A percentile compares a stretch with the other conserved stretches of the same genome.
These are phyloP conservation scores for Lasioglossum morio DNA, from an alignment of 2,888 invertebrate genomes.

Conservation along the genomic window DNA sequence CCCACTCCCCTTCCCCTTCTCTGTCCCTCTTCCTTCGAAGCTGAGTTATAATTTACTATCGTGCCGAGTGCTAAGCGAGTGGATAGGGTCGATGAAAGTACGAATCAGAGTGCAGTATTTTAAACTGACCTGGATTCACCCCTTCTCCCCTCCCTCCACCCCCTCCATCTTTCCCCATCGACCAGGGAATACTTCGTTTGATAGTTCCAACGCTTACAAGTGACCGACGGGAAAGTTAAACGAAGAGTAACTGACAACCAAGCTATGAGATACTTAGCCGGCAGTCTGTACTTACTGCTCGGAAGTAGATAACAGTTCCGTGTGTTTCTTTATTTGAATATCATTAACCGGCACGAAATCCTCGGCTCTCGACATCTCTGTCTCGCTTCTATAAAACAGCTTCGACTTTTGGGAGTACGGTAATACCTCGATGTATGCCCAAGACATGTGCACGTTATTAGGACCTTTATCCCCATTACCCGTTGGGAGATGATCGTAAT, in stretches of 20 bases:
- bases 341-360: neutral
- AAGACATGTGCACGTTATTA: too few relatives aligned
- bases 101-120: slow-evolving; percentile 53
- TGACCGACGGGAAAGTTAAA: slow-evolving; percentile 12
- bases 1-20: neutral
- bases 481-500: too few relatives aligned
- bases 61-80: slow-evolving; percentile 39
- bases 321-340: slow-evolving; percentile 5
- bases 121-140: slow-evolving; percentile 53
- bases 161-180: neutral
- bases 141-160: neutral
- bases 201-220: neutral
- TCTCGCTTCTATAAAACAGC: neutral
- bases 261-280: neutral
- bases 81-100: slow-evolving; percentile 54
- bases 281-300: neutral
- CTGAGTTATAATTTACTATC: slow-evolving; percentile 58
- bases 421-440: neutral
- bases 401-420: neutral
- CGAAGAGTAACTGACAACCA: neutral
- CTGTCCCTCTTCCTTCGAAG: slow-evolving; percentile 18
- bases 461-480: too few relatives aligned
- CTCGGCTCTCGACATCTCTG: too few relatives aligned
- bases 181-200: slow-evolving; percentile 8
- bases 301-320: neutral